phyloP scores from a whole-genome alignment of 2,797 vertebrate genomes.

The Scolopax bukidnonensis region DNA sequence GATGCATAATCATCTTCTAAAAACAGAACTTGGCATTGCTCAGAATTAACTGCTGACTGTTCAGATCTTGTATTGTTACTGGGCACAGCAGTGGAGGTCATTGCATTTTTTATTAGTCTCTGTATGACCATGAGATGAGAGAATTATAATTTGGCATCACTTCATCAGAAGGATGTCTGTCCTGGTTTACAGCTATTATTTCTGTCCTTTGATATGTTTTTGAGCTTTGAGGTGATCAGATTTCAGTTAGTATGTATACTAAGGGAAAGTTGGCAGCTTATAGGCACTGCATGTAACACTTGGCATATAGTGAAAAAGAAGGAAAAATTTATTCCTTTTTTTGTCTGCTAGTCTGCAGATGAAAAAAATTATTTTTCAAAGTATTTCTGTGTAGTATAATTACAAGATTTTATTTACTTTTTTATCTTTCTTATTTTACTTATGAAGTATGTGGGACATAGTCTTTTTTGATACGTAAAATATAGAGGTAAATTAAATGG shows the following conservation, averaged over 20 bases:
- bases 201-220: neutral
- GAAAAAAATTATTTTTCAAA: neutral
- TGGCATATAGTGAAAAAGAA: neutral
- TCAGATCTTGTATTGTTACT: neutral
- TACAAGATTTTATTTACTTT: neutral
- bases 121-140: neutral
- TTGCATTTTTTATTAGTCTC: neutral
- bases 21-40: neutral
- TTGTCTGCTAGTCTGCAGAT: neutral
- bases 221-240: neutral
- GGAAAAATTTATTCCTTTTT: neutral
- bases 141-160: neutral
- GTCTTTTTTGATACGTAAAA: neutral
- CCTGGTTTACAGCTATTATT: neutral
- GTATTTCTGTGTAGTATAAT: neutral
- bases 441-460: neutral
- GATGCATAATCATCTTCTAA: neutral
- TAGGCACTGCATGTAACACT: neutral
- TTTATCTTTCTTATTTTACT: neutral
- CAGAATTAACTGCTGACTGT: neutral
- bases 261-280: neutral
- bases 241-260: neutral
- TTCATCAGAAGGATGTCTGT: neutral
- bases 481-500: neutral
- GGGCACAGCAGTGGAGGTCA: neutral